phyloP scores from a whole-genome alignment of 2,797 vertebrate species.

The Chloroceryle amazona region DNA sequence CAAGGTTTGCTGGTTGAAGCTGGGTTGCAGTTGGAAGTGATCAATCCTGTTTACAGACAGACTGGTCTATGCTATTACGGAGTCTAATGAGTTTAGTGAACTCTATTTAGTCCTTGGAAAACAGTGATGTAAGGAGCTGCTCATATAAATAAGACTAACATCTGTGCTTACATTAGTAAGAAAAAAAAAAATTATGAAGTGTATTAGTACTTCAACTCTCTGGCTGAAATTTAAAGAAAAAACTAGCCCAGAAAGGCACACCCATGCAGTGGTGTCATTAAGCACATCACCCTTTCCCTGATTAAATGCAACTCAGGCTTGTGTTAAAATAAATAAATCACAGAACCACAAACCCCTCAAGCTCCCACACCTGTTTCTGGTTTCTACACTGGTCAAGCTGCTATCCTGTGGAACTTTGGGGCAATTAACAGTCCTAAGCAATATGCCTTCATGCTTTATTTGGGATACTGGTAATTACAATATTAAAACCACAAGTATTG shows the following conservation, averaged over 20 bases:
- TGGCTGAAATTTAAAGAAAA: neutral
- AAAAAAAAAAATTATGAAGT: neutral
- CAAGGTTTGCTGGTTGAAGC: neutral
- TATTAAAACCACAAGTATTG: neutral
- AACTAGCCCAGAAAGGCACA: neutral
- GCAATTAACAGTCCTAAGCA: neutral
- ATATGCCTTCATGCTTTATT: accelerated
- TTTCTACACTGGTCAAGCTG: neutral
- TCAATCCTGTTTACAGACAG: neutral
- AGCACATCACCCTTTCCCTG: neutral
- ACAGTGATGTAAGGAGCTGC: neutral
- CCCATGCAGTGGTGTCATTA: neutral
- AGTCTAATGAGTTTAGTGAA: neutral
- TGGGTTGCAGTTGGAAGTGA: neutral
- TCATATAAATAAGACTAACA: neutral
- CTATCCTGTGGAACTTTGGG: accelerated
- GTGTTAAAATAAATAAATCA: neutral
- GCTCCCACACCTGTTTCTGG: accelerated
- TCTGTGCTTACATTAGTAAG: slow-evolving; percentile 5
- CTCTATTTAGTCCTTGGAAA: slow-evolving; percentile 16
- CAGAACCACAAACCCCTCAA: neutral
- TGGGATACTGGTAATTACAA: neutral
- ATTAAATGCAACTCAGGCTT: neutral
- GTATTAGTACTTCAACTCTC: slow-evolving; percentile 1
- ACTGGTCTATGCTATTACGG: neutral